Percentiles rank a stretch among this genome's conserved stretches.
These are phyloP conservation scores for Cranoglanis bouderius DNA, from an alignment of 2,113 vertebrate genomes.

Conservation along the genomic window DNA sequence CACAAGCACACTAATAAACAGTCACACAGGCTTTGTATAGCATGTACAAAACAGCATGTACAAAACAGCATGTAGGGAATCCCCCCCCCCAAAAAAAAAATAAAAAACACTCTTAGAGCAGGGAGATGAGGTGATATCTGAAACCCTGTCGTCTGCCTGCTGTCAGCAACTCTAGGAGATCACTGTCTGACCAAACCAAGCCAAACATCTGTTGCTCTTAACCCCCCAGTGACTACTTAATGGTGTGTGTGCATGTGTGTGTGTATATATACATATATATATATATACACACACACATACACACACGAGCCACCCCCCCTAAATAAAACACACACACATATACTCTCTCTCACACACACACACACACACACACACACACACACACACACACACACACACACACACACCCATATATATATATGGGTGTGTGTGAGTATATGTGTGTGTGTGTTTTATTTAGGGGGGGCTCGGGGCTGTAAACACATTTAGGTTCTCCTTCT, in stretches of 20 bases:
- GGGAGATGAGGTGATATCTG: slow-evolving; percentile 65
- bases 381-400: too few species aligned
- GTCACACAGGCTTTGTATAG: not conserved
- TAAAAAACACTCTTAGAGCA: slow-evolving; percentile 31
- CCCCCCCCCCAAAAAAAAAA: too few species aligned
- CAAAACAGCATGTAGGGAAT: not conserved
- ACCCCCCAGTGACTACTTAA: slow-evolving; percentile 53
- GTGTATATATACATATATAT: too few species aligned
- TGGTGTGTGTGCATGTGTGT: slow-evolving; percentile 30
- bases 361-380: too few species aligned
- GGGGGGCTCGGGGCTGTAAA: not conserved
- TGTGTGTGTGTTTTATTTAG: not conserved
- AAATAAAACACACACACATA: too few species aligned
- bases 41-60: not conserved
- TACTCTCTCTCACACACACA: too few species aligned
- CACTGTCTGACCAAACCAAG: slow-evolving; percentile 67
- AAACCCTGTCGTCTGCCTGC: slow-evolving; percentile 72
- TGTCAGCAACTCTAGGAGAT: slow-evolving; percentile 68
- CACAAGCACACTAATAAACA: not conserved
- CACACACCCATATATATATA: too few species aligned
- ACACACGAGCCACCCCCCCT: too few species aligned
- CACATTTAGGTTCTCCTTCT: not conserved
- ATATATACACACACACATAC: too few species aligned
- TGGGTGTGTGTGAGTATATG: slow-evolving; percentile 24
- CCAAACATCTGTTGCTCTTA: slow-evolving; percentile 76